Base-by-base conservation (phyloP, 2,113 vertebrate species). In the Gasterosteus nipponicus region DNA sequence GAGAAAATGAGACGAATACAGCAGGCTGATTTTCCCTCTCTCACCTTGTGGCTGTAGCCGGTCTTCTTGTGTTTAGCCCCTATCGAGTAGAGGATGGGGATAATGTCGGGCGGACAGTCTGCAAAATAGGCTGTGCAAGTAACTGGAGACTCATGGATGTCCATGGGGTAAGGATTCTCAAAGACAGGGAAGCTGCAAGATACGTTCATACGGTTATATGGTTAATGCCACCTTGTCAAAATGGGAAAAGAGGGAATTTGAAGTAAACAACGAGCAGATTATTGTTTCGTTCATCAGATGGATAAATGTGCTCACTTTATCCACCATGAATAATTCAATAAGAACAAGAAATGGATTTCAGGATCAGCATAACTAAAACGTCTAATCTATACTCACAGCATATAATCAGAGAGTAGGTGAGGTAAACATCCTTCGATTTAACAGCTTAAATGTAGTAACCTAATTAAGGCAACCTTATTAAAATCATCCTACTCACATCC, bases 141-240 rank as follows among this genome's bases (percentile, higher is more conserved):
- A 87, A 99, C 98, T 44, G 98, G 98, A 90, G 98, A 98, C 84
- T 98, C 98, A 56, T 99, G 98, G 93, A 99, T 89, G 93, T 98
- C 98, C 98, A 98, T 98, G 53, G 98, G 95, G 90, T 99, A 99
- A 7, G 98, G 96, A 91, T 99, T 99, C 96, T 99, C 98, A 96
- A 99, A 99, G 91, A 99, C 96, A 56, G 98, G 98, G 93, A 96
- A 99, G 93, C 98, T 99, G 84, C 31, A 71, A 80, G 26, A 82
- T 2, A 79, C 11, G 80, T 42, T 11, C 0, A 75, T 5, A 51
- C 14, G 0, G 68, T 14, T 14, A 29, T 10, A 10, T 8, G 15
- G 12, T 5, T 7, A 2, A 22, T 3, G 6, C 0, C 4, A 31
- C 38, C 4, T 35, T 19, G 15, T 11, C 31, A 38, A 61, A 47